These are phyloP conservation scores for Arenaria interpres DNA, from an alignment of 2,113 vertebrate genomes.

Conservation along the genomic window DNA sequence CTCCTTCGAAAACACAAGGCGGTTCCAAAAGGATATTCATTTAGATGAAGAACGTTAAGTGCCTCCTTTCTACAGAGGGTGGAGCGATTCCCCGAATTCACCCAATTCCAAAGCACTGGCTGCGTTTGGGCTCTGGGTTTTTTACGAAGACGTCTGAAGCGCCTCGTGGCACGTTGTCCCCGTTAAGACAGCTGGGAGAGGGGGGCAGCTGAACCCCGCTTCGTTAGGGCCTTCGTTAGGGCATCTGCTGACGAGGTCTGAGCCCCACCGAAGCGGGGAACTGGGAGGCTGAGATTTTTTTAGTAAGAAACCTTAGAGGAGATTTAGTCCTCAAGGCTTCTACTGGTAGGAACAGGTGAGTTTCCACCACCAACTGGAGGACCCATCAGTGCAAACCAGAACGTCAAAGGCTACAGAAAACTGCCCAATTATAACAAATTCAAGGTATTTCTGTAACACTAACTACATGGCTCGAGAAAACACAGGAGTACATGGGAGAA, in stretches of 20 bases:
- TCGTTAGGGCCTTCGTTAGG: not conserved
- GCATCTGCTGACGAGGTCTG: not conserved
- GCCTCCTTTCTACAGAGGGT: not conserved
- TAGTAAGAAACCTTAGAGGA: not conserved
- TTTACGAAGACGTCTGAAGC: not conserved
- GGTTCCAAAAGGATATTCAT: not conserved
- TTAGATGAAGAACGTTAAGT: not conserved
- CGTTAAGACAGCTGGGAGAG: not conserved
- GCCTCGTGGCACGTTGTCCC: not conserved
- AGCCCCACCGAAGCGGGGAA: not conserved
- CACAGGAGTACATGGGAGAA: not conserved
- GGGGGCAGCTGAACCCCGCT: not conserved
- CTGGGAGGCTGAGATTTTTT: not conserved
- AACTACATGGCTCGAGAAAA: conserved; percentile 1
- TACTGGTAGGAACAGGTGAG: not conserved
- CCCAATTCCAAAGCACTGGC: not conserved
- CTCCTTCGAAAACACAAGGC: not conserved
- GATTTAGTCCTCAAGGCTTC: not conserved
- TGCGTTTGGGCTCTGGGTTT: not conserved
- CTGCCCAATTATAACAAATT: not conserved
- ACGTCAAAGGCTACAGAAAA: not conserved
- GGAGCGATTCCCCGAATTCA: not conserved
- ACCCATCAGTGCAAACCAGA: not conserved
- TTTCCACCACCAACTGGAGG: not conserved
- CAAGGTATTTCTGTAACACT: not conserved